phyloP scores from a whole-genome alignment of 2,113 vertebrate genomes.

The Falco punctatus region DNA sequence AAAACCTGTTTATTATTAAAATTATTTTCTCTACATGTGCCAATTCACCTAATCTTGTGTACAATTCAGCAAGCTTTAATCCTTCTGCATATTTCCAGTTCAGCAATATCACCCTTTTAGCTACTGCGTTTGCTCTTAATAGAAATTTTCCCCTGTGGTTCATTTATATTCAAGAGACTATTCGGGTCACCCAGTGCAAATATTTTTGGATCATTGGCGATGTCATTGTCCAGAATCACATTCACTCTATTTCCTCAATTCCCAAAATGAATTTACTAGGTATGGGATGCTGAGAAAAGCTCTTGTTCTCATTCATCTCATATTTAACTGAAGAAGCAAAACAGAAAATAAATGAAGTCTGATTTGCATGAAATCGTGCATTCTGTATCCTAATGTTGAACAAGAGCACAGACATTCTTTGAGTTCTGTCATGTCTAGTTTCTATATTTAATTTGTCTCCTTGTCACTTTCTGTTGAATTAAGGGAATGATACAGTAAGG shows the following conservation, averaged over 20 bases:
- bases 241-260: constrained; percentile 38
- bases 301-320: constrained; percentile 20
- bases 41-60: constrained; percentile 35
- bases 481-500: not conserved
- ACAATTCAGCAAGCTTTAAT: constrained; percentile 50
- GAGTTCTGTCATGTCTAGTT: not conserved
- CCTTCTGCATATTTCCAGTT: constrained; percentile 41
- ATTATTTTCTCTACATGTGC: constrained; percentile 2
- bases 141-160: constrained; percentile 54
- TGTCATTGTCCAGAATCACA: constrained; percentile 37
- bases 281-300: not conserved
- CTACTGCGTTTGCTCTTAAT: constrained; percentile 38
- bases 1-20: constrained; percentile 5
- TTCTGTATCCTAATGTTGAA: constrained; percentile 41
- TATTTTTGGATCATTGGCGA: constrained; percentile 48
- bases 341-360: constrained; percentile 20
- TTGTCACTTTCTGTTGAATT: constrained; percentile 30
- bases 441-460: constrained; percentile 41
- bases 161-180: constrained; percentile 55
- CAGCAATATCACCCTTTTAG: constrained; percentile 40
- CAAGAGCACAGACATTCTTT: constrained; percentile 14
- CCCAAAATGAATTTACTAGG: constrained; percentile 27
- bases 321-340: constrained; percentile 43
- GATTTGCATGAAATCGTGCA: constrained; percentile 63
- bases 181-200: constrained; percentile 53